Conservation (phyloP, 2,888 invertebrate species). For the Sylvicola fuscatus region DNA sequence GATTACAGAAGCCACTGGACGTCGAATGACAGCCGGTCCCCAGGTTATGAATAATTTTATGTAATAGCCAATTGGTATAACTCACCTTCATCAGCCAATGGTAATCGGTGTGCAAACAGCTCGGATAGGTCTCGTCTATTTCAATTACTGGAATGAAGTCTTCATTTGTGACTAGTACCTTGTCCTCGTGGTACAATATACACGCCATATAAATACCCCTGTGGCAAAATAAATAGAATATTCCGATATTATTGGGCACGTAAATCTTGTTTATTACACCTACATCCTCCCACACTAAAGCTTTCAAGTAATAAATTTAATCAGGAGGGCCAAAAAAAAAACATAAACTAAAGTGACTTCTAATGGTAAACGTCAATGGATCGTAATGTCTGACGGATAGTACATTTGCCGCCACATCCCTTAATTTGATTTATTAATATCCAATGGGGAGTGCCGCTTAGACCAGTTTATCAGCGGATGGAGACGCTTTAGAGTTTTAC, state of each 20-base stretch:
- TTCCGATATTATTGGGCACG: background rate
- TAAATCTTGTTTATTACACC: background rate
- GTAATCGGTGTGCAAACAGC: constrained; percentile 78
- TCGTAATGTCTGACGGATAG: too few relatives aligned
- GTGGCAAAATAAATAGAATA: constrained; percentile 15
- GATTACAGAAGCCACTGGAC: too few relatives aligned
- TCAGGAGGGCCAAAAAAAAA: background rate
- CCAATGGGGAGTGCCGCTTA: too few relatives aligned
- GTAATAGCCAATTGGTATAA: too few relatives aligned
- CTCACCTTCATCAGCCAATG: constrained; percentile 92
- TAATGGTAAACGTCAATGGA: too few relatives aligned
- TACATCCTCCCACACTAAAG: background rate
- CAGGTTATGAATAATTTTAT: too few relatives aligned
- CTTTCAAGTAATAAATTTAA: constrained; percentile 1
- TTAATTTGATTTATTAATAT: too few relatives aligned
- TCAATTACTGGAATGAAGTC: constrained; percentile 94
- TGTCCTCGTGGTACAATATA: constrained; percentile 86
- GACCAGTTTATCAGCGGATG: too few relatives aligned
- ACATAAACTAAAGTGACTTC: background rate
- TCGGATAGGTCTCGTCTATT: constrained; percentile 89
- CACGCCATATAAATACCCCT: constrained; percentile 90
- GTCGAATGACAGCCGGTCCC: too few relatives aligned
- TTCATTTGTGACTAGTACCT: constrained; percentile 88
- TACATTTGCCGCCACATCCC: too few relatives aligned
- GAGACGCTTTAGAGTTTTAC: too few relatives aligned